These are phyloP conservation scores for Hydropsyche tenuis DNA, from an alignment of 1,140 invertebrate species.

Conservation along the genomic window DNA sequence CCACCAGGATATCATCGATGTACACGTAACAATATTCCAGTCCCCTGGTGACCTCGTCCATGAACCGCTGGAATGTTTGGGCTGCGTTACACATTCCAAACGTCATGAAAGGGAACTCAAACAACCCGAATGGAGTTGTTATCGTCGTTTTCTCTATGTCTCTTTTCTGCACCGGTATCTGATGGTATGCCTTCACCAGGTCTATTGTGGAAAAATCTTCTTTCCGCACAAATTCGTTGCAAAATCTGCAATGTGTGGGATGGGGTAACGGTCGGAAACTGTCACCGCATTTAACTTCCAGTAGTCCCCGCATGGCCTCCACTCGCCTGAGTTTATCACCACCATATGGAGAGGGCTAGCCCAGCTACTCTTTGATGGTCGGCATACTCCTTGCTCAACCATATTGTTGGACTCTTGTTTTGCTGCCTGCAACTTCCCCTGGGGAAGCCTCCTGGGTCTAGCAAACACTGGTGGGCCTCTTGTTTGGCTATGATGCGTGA, in stretches of 20 bases:
- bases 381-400: conserved; percentile 56
- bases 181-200: conserved; percentile 57
- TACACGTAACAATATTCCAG: conserved; percentile 56
- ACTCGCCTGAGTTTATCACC: too few relatives aligned
- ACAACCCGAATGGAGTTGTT: conserved; percentile 55
- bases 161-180: conserved; percentile 54
- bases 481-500: too few relatives aligned
- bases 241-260: not conserved
- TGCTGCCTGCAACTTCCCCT: too few relatives aligned
- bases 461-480: too few relatives aligned
- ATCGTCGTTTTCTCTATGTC: conserved; percentile 56
- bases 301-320: not conserved
- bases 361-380: conserved; percentile 52
- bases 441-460: too few relatives aligned
- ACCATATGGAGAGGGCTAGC: conserved; percentile 52
- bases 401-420: too few relatives aligned
- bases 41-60: conserved; percentile 57
- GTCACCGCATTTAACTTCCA: not conserved
- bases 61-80: conserved; percentile 62
- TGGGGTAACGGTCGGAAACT: not conserved
- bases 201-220: conserved; percentile 55
- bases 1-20: conserved; percentile 63
- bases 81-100: conserved; percentile 61
- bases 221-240: not conserved
- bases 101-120: conserved; percentile 54